Base-by-base conservation (phyloP, 2,888 invertebrate genomes). In the Antitype chi region DNA sequence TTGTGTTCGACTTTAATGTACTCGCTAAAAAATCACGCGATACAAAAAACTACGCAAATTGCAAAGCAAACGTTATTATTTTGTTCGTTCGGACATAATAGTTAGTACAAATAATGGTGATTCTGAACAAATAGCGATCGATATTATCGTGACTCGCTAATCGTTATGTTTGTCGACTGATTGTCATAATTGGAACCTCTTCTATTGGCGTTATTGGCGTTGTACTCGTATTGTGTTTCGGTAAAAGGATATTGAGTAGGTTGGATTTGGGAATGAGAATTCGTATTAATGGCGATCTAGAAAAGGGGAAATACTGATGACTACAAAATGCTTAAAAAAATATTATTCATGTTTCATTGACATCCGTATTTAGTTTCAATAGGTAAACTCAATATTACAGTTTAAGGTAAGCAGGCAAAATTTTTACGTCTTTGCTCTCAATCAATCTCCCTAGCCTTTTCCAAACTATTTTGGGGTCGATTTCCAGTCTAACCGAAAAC, bases 81-180 rank as follows among this genome's bases (percentile, higher is more conserved):
- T 66, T 74, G 71, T 84, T 71, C 67, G 70, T 28, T 70, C 69
- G 57, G 52, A 47, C 74, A 81, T 78, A 85, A 85, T 85, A 59
- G 76, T 80, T 81, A 78, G 63, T 57, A 66, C 80, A 88, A 85
- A 88, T 79, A 87, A 70, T 74, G 72, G 69, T 75, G 79, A 70
- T 81, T 72, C 43, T 73, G 72, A 80, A 38, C 76, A 84, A 88
- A 87, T 38, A 87, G 28, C n/a, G 67, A 25, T 72, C 74, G 68
- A 73, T 70, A 74, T 78, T 66, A 74, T 87, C 90, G 90, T 90
- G 90, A 86, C 80, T 73, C 71, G 86, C 87, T 89, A 90, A 90
- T 80, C 71, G 77, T 25, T 66, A 20, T 86, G 76, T 88, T 88
- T 89, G 84, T 73, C 76, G 57, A 88, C 38, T 63, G 76, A 80